A percentile compares a stretch with the other conserved stretches of the same genome.
Evolutionary conservation across 2,113 vertebrate genomes (phyloP).

Genomic region (Ptychochromis oligacanthus): DNA sequence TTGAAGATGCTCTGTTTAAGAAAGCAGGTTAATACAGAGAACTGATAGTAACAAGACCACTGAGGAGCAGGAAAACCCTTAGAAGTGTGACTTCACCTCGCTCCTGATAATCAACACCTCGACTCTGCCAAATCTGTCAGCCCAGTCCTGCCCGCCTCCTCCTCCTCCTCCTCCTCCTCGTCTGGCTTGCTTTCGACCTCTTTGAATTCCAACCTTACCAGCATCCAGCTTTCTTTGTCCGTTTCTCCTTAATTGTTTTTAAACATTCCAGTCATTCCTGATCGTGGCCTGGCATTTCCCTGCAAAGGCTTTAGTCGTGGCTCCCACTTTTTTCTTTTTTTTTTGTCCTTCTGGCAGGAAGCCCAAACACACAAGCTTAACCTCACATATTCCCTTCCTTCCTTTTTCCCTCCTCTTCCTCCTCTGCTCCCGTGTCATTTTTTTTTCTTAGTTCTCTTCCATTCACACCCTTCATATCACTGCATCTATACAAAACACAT

Average conservation of each 20-base stretch:
- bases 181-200: neutral
- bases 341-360: slow-evolving; percentile 1
- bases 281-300: slow-evolving; percentile 1
- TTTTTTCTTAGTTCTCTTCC: neutral
- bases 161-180: neutral
- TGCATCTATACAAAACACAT: slow-evolving; percentile 18
- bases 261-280: slow-evolving; percentile 64
- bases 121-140: slow-evolving; percentile 10
- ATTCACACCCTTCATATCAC: neutral
- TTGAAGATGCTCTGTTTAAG: slow-evolving; percentile 9
- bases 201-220: neutral
- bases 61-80: neutral
- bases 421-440: neutral
- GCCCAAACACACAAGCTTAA: slow-evolving; percentile 30
- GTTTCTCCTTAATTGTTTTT: neutral
- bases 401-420: neutral
- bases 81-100: slow-evolving; percentile 20
- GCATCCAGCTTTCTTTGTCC: slow-evolving; percentile 18
- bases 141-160: neutral
- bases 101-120: slow-evolving; percentile 25
- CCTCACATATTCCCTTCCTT: slow-evolving; percentile 18
- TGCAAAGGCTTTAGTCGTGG: slow-evolving; percentile 30
- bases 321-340: slow-evolving; percentile 5
- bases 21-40: neutral
- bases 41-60: slow-evolving; percentile 6